Base-by-base conservation (phyloP, 2,113 vertebrate genomes). In the Sander lucioperca region DNA sequence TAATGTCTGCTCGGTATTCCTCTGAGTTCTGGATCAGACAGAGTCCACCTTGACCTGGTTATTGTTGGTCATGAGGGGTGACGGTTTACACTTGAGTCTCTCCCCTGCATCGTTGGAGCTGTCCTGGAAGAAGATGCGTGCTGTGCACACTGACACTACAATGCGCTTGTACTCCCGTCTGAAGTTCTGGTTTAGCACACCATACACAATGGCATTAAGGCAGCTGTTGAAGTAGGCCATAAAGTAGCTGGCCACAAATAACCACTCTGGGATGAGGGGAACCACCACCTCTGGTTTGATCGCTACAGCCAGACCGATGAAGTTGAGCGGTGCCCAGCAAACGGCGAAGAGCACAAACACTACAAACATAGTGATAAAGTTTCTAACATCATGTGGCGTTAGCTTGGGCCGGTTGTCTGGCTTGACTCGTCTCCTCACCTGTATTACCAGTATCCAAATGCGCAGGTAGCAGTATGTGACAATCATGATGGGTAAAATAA, bases 171-270 rank as follows among this genome's bases (percentile, higher is more conserved):
- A 99, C 87, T 99, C 98, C 14, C 96, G 96, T 75, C 98, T 95
- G 94, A 99, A 99, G 91, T 99, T 99, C 94, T 98, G 97, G 92
- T 99, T 99, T 77, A 99, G 94, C 43, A 98, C 96, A 72, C 98
- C 98, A 57, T 99, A 99, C 74, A 99, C 95, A 16, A 99, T 97
- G 80, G 98, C 97, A 72, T 99, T 99, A 95, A 99, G 97, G 96
- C 98, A 99, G 95, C 98, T 99, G 95, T 99, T 99, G 96, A 99
- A 99, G 92, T 99, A 99, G 0, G 98, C 98, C 97, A 99, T 96
- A 82, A 99, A 99, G 92, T 99, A 99, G 91, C 98, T 99, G 56
- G 96, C 94, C 80, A 99, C 97, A 25, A 99, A 99, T 50, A 99
- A 90, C 98, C 98, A 99, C 88, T 99, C 98, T 0, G 98, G 98